phyloP scores from a whole-genome alignment of 2,888 invertebrate species.

The Tricholauxania praeusta region DNA sequence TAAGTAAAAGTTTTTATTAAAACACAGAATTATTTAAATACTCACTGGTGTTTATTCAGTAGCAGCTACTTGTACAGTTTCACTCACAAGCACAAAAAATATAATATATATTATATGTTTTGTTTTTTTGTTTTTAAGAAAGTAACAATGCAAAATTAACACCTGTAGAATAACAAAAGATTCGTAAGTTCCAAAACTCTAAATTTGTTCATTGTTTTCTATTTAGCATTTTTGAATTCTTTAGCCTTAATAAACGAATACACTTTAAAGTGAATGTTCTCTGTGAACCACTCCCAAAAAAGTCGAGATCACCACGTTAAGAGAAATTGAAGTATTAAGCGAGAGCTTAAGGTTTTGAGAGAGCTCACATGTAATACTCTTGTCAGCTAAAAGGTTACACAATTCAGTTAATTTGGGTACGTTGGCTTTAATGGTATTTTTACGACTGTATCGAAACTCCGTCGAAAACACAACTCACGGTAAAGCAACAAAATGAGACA shows the following conservation, averaged over 20 bases:
- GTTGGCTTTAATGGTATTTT: constrained; percentile 23
- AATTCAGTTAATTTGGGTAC: constrained; percentile 39
- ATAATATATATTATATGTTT: too few relatives aligned
- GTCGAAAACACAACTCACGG: constrained; percentile 12
- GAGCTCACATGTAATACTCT: constrained; percentile 16
- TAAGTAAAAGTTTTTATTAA: too few relatives aligned
- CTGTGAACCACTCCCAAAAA: constrained; percentile 57
- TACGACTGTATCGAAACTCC: constrained; percentile 10
- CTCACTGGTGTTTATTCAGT: too few relatives aligned
- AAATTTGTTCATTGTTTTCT: neutral
- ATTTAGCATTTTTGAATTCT: neutral
- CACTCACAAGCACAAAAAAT: too few relatives aligned
- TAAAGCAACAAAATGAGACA: neutral
- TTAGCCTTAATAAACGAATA: neutral
- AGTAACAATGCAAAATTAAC: too few relatives aligned
- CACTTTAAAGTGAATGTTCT: too few relatives aligned
- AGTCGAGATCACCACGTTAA: constrained; percentile 35
- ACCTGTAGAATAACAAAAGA: too few relatives aligned
- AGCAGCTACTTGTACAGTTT: too few relatives aligned
- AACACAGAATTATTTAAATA: too few relatives aligned
- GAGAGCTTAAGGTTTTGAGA: constrained; percentile 4
- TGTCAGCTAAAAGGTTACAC: constrained; percentile 37
- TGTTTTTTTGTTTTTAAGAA: too few relatives aligned
- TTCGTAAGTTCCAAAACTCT: neutral
- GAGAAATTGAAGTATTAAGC: constrained; percentile 40